Evolutionary conservation across 2,797 vertebrate genomes (phyloP).

Genomic region (Synanceia verrucosa): DNA sequence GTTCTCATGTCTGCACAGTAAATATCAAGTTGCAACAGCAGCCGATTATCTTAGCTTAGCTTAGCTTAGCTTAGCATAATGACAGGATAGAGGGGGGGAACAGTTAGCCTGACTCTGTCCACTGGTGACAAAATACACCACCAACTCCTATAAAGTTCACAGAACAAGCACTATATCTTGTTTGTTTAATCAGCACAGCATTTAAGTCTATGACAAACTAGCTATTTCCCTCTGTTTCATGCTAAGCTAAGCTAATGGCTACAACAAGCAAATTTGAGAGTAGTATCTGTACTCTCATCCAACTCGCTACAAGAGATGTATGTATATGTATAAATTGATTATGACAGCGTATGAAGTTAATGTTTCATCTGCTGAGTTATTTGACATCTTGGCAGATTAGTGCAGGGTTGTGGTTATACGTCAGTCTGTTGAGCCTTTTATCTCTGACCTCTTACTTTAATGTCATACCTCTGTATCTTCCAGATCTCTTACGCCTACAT

Average conservation of each 20-base stretch:
- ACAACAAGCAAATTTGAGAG: background rate
- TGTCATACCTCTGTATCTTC: conserved; percentile 16
- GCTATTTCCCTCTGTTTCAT: background rate
- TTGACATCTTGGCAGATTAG: too few species aligned
- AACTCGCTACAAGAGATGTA: background rate
- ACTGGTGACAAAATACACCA: too few species aligned
- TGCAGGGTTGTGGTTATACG: too few species aligned
- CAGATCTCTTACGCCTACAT: conserved; percentile 14
- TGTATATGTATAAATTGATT: too few species aligned
- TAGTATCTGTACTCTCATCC: background rate
- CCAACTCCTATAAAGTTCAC: too few species aligned
- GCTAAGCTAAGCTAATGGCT: background rate
- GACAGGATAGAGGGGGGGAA: background rate
- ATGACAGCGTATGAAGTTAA: background rate
- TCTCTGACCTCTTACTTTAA: conserved; percentile 38
- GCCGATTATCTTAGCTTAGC: too few species aligned
- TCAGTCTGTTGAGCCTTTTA: conserved; percentile 1
- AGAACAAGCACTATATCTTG: too few species aligned
- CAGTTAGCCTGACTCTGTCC: background rate
- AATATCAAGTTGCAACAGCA: background rate
- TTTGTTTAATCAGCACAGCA: background rate
- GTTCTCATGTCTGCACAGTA: background rate
- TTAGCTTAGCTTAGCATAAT: background rate
- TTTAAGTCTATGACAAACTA: background rate
- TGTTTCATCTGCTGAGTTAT: background rate